These are phyloP conservation scores for Tridacna gigas DNA, from an alignment of 2,888 invertebrate species.

Conservation along the genomic window DNA sequence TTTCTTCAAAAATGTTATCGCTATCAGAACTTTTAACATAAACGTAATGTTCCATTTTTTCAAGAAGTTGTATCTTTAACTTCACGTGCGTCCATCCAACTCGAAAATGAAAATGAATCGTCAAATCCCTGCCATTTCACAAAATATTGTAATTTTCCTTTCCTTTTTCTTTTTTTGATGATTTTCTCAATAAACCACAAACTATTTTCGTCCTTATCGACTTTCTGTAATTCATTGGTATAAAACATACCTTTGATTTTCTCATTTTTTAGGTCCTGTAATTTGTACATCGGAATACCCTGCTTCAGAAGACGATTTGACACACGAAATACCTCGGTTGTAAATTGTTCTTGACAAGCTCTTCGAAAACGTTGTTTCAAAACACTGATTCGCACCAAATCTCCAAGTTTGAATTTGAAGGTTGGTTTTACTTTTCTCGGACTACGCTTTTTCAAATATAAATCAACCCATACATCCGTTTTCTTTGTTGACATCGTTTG, in stretches of 20 bases:
- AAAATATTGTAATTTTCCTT: constrained; percentile 23
- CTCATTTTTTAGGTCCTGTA: constrained; percentile 37
- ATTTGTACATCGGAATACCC: constrained; percentile 38
- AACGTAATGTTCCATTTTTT: constrained; percentile 35
- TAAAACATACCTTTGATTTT: constrained; percentile 37
- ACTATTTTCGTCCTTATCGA: constrained; percentile 43
- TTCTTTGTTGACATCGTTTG: constrained; percentile 27
- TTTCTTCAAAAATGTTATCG: constrained; percentile 15
- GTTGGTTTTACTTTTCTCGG: constrained; percentile 9
- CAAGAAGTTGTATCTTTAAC: constrained; percentile 4
- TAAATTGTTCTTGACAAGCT: constrained; percentile 34
- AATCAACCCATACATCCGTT: constrained; percentile 51
- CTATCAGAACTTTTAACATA: constrained; percentile 28
- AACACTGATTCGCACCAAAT: constrained; percentile 38
- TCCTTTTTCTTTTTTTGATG: too few species aligned
- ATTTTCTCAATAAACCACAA: too few species aligned
- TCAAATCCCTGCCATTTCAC: constrained; percentile 37
- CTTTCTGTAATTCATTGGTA: constrained; percentile 35
- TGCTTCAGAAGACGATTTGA: constrained; percentile 13
- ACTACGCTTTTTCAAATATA: constrained; percentile 26
- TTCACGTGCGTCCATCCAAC: constrained; percentile 28
- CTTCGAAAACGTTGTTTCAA: constrained; percentile 39
- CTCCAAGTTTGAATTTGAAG: constrained; percentile 32
- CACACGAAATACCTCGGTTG: constrained; percentile 32
- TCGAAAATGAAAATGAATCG: constrained; percentile 33